Percentiles rank a stretch among this genome's conserved stretches.
These are phyloP conservation scores for Platygyra sinensis DNA, from an alignment of 64 coral and sea anemone genomes.

Conservation along the genomic window DNA sequence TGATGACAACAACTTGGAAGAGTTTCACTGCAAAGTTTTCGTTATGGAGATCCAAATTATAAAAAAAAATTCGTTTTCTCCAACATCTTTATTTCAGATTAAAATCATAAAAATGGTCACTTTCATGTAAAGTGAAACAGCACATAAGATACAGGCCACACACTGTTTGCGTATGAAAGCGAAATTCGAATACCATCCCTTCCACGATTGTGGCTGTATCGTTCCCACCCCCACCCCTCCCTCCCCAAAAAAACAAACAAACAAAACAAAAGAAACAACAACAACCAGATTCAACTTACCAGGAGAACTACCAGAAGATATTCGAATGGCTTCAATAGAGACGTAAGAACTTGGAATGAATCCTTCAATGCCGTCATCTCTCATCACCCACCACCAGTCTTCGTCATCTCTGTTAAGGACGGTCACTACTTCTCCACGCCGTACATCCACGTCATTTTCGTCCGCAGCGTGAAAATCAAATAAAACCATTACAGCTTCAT, in stretches of 20 bases:
- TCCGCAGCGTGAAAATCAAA: conserved; percentile 58
- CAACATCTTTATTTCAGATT: too few species aligned
- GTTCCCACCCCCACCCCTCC: too few species aligned
- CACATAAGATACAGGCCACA: too few species aligned
- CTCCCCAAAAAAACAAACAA: background rate
- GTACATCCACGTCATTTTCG: conserved; percentile 71
- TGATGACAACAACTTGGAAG: too few species aligned
- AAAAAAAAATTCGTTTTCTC: too few species aligned
- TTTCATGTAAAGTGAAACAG: too few species aligned
- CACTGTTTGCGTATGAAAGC: too few species aligned
- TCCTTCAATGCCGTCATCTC: conserved; percentile 59
- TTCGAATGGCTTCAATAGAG: conserved; percentile 37
- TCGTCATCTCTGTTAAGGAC: conserved; percentile 70
- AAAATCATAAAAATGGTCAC: too few species aligned
- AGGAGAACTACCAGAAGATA: conserved; percentile 33
- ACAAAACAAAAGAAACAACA: background rate
- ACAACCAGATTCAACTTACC: background rate
- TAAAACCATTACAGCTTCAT: conserved; percentile 53
- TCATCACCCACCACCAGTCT: conserved; percentile 74
- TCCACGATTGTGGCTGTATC: too few species aligned
- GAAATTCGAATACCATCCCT: too few species aligned
- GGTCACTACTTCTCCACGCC: conserved; percentile 57
- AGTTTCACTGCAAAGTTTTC: too few species aligned
- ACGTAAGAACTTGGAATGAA: conserved; percentile 69
- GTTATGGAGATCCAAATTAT: too few species aligned